These are phyloP conservation scores for Pseudanteris insignis DNA, from an alignment of 2,888 invertebrate genomes.

Conservation along the genomic window DNA sequence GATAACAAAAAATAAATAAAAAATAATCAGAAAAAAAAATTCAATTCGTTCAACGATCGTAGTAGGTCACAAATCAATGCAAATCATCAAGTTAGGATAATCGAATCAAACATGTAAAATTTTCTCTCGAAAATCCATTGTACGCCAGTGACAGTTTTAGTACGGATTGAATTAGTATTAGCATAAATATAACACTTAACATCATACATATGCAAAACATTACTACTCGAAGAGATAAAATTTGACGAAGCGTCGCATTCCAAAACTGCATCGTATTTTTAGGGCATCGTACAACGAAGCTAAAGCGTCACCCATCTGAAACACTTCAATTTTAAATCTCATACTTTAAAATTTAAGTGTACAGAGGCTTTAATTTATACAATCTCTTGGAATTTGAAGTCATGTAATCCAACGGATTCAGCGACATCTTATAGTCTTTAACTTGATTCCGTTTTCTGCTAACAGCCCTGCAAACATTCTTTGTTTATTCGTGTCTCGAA, in stretches of 20 bases:
- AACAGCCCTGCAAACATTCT: constrained; percentile 17
- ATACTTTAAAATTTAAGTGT: constrained; percentile 16
- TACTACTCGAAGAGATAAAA: constrained; percentile 13
- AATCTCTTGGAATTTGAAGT: constrained; percentile 16
- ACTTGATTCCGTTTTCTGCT: constrained; percentile 17
- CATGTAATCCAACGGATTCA: constrained; percentile 24
- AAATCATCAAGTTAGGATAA: too few relatives aligned
- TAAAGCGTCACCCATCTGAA: constrained; percentile 3
- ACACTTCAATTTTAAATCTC: constrained; percentile 5
- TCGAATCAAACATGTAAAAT: too few relatives aligned
- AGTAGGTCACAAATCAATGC: too few relatives aligned
- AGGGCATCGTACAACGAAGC: constrained; percentile 14
- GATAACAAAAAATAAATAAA: too few relatives aligned
- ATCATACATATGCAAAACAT: too few relatives aligned
- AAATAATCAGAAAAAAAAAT: too few relatives aligned
- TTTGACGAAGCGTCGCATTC: too few relatives aligned
- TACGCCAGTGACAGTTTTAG: too few relatives aligned
- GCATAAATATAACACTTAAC: too few relatives aligned
- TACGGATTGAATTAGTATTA: too few relatives aligned
- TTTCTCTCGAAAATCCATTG: too few relatives aligned
- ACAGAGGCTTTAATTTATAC: constrained; percentile 1
- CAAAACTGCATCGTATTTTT: constrained; percentile 25
- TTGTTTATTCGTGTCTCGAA: constrained; percentile 14
- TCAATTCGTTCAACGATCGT: too few relatives aligned
- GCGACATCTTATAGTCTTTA: constrained; percentile 19